These are phyloP conservation scores for Pan troglodytes DNA, from an alignment of 2,113 vertebrate genomes.

Conservation along the genomic window NHGRI_mPanTro3-v2.1_pri NC_086015.1:190711501-190712000, in stretches of 20 bases:
- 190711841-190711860: background rate
- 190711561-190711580: background rate
- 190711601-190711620: background rate
- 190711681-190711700: background rate
- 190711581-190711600: background rate
- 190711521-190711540: background rate
- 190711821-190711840: background rate
- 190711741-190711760: background rate
- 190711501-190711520: background rate
- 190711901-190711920: background rate
- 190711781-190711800: background rate
- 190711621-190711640: background rate
- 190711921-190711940: background rate
- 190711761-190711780: background rate
- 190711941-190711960: background rate
- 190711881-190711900: background rate
- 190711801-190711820: background rate
- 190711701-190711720: background rate
- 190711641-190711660: background rate
- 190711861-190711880: background rate
- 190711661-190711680: background rate
- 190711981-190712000: background rate
- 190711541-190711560: background rate
- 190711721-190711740: background rate
- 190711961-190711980: background rate